Percentiles rank a stretch among this genome's conserved stretches.
phyloP scores from a whole-genome alignment of 2,888 invertebrate species.

The Odontocerum albicorne region DNA sequence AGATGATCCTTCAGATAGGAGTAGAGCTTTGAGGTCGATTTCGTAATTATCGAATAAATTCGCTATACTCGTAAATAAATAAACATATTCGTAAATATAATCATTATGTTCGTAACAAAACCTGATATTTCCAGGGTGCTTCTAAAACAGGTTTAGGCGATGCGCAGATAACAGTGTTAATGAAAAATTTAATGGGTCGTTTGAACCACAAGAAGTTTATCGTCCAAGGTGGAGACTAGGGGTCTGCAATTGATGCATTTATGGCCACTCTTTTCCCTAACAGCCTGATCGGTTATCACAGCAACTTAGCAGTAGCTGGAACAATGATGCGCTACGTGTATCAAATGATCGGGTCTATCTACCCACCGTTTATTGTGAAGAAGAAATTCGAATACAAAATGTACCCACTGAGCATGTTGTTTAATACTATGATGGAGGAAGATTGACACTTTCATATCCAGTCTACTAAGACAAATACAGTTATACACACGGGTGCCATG shows the following conservation, averaged over 20 bases:
- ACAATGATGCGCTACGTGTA: slow-evolving; percentile 42
- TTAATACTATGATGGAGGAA: slow-evolving; percentile 47
- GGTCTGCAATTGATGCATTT: slow-evolving; percentile 58
- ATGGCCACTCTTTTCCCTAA: slow-evolving; percentile 66
- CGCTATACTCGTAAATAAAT: too few species aligned
- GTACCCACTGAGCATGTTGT: slow-evolving; percentile 53
- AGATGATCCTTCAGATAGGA: too few species aligned
- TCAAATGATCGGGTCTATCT: slow-evolving; percentile 51
- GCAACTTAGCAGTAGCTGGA: slow-evolving; percentile 53
- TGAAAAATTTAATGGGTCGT: slow-evolving; percentile 62
- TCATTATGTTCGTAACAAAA: too few species aligned
- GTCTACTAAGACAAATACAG: slow-evolving; percentile 79
- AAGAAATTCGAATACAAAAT: slow-evolving; percentile 50
- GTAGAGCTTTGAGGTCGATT: too few species aligned
- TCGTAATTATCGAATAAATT: too few species aligned
- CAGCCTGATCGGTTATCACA: slow-evolving; percentile 44
- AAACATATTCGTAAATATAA: too few species aligned
- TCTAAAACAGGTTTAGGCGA: slow-evolving; percentile 53
- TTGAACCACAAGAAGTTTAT: slow-evolving; percentile 60
- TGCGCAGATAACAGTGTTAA: slow-evolving; percentile 50
- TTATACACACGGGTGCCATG: not conserved
- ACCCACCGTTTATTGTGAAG: slow-evolving; percentile 55
- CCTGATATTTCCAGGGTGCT: slow-evolving; percentile 29
- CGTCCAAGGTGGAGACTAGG: slow-evolving; percentile 76
- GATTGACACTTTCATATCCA: slow-evolving; percentile 72